Conservation (phyloP, 2,888 invertebrate genomes). For the Ferdinandea cuprea region DNA sequence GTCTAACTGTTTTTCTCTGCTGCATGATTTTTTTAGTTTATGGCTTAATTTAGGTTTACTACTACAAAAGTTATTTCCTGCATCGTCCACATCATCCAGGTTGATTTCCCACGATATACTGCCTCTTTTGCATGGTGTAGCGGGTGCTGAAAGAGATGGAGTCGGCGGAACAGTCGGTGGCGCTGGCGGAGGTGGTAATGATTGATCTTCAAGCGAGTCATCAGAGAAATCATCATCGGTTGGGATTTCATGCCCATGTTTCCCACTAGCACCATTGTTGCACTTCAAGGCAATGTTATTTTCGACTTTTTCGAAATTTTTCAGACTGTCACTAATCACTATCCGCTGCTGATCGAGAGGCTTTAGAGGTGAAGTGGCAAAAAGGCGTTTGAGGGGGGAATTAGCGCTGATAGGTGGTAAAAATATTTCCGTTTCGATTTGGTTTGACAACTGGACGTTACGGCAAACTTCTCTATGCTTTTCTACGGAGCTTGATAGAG, state of each 20-base stretch:
- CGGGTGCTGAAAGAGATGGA: constrained; percentile 83
- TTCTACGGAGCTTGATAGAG: constrained; percentile 88
- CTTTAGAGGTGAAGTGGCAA: constrained; percentile 44
- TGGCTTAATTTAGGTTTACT: constrained; percentile 49
- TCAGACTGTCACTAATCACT: constrained; percentile 59
- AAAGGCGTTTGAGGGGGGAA: constrained; percentile 67
- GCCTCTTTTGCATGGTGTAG: constrained; percentile 88
- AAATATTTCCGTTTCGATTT: constrained; percentile 42
- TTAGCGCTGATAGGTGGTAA: constrained; percentile 28
- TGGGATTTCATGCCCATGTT: constrained; percentile 40
- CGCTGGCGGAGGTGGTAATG: constrained; percentile 86
- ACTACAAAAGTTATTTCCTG: constrained; percentile 36
- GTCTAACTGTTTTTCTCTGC: constrained; percentile 53
- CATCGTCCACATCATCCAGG: constrained; percentile 85
- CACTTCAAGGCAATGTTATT: constrained; percentile 53
- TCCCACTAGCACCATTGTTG: constrained; percentile 31
- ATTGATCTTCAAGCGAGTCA: constrained; percentile 90
- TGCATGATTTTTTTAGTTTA: constrained; percentile 48
- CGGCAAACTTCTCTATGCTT: constrained; percentile 92
- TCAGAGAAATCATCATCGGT: constrained; percentile 89
- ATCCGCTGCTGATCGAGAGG: constrained; percentile 53
- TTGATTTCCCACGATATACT: constrained; percentile 95
- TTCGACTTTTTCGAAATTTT: constrained; percentile 68
- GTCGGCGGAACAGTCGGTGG: constrained; percentile 82
- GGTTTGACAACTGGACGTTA: constrained; percentile 78